These are phyloP conservation scores for Mustela nigripes DNA, from an alignment of 2,113 vertebrate genomes.

Conservation along the genomic window DNA sequence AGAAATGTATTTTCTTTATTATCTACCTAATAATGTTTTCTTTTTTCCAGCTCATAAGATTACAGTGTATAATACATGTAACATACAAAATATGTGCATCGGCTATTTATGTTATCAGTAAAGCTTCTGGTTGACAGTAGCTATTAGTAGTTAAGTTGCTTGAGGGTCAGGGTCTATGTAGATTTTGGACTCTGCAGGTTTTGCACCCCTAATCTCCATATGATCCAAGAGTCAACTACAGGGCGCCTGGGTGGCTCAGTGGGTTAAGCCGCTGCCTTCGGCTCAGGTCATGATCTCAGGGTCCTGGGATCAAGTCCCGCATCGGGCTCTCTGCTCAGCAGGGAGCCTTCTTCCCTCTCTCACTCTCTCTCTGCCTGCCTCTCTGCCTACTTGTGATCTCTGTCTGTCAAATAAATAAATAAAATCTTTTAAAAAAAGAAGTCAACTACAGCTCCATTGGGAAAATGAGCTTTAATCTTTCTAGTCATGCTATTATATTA, in stretches of 20 bases:
- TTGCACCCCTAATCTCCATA: neutral
- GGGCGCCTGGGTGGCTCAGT: neutral
- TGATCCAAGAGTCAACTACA: neutral
- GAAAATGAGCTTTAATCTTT: slow-evolving; percentile 21
- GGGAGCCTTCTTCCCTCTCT: too few relatives aligned
- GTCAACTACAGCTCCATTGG: neutral
- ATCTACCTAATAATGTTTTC: neutral
- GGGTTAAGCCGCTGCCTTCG: too few relatives aligned
- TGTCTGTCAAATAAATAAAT: too few relatives aligned
- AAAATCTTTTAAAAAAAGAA: too few relatives aligned
- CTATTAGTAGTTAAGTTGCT: neutral
- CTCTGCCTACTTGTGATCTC: too few relatives aligned
- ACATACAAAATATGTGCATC: neutral
- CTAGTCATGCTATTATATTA: neutral
- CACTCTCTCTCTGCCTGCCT: too few relatives aligned
- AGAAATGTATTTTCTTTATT: neutral
- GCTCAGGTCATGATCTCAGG: too few relatives aligned
- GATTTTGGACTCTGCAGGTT: neutral
- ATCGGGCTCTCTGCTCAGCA: too few relatives aligned
- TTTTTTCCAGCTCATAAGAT: neutral
- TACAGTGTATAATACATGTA: neutral
- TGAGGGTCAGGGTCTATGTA: neutral
- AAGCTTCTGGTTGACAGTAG: neutral
- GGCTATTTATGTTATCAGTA: neutral
- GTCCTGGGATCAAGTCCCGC: too few relatives aligned